Conservation (phyloP, 2,797 vertebrate genomes). For the Pipistrellus pygmaeus region DNA sequence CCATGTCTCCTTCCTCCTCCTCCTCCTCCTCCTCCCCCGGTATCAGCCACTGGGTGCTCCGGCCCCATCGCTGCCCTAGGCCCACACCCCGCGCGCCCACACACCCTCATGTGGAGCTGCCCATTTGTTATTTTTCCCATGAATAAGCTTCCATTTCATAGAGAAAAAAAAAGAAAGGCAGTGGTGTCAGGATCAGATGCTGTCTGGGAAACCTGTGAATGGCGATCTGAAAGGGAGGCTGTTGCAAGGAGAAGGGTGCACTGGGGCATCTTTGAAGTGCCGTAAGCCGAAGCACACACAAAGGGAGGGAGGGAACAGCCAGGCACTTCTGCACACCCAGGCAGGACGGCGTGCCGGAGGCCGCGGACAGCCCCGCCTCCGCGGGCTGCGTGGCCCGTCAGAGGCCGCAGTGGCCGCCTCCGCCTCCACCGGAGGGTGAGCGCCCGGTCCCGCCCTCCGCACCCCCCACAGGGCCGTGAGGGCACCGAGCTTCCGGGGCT, state of each 20-base stretch:
- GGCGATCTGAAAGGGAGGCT: neutral
- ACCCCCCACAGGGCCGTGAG: neutral
- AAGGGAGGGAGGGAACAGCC: neutral
- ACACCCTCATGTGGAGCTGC: neutral
- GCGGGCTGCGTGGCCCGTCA: accelerated
- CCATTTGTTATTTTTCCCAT: neutral
- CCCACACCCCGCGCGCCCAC: no score
- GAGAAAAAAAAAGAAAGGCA: neutral
- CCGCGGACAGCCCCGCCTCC: neutral
- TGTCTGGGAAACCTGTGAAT: neutral
- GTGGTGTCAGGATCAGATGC: neutral
- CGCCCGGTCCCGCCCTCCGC: neutral
- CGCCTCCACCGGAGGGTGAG: neutral
- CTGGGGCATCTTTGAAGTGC: neutral
- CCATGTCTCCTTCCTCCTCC: neutral
- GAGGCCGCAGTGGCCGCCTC: neutral
- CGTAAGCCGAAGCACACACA: neutral
- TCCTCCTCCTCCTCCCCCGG: neutral
- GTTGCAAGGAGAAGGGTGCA: neutral
- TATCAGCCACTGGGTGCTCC: neutral
- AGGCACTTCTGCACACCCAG: neutral
- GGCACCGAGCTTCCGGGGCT: neutral
- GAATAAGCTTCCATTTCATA: neutral
- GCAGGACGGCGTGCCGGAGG: neutral
- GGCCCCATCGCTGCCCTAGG: neutral